Conservation (phyloP, 2,888 invertebrate species). For the Tetanocera ferruginea region DNA sequence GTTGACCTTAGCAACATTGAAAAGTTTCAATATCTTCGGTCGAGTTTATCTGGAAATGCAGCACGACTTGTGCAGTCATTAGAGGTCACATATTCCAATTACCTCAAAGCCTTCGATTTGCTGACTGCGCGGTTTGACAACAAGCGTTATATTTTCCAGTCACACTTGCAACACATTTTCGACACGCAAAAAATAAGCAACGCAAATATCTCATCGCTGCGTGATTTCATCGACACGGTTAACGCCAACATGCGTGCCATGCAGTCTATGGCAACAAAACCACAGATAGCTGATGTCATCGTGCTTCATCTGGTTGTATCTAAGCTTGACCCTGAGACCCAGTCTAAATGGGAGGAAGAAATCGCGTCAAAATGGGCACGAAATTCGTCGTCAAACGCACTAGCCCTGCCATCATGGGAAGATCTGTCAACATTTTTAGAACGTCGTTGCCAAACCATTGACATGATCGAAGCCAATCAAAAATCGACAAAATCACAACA, state of each 20-base stretch:
- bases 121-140: slow-evolving; percentile 26
- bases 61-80: slow-evolving; percentile 21
- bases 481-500: neutral
- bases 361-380: slow-evolving; percentile 16
- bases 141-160: slow-evolving; percentile 35
- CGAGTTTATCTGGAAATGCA: neutral
- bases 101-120: slow-evolving; percentile 19
- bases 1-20: slow-evolving; percentile 17
- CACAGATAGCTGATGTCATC: slow-evolving; percentile 40
- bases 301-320: slow-evolving; percentile 37
- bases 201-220: slow-evolving; percentile 24
- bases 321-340: slow-evolving; percentile 37
- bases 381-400: too few relatives aligned
- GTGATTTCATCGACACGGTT: slow-evolving; percentile 40
- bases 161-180: slow-evolving; percentile 37
- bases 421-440: slow-evolving; percentile 38
- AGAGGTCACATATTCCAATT: slow-evolving; percentile 15
- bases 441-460: slow-evolving; percentile 29
- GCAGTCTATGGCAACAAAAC: slow-evolving; percentile 39
- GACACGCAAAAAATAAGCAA: slow-evolving; percentile 33
- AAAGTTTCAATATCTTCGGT: slow-evolving; percentile 26
- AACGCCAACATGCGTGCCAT: slow-evolving; percentile 41
- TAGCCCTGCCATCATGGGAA: slow-evolving; percentile 36
- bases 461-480: neutral
- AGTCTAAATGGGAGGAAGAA: slow-evolving; percentile 44